A percentile compares a stretch with the other conserved stretches of the same genome.
Evolutionary conservation across 2,888 invertebrate species (phyloP).

Genomic region (Xiphydria camelus): DNA sequence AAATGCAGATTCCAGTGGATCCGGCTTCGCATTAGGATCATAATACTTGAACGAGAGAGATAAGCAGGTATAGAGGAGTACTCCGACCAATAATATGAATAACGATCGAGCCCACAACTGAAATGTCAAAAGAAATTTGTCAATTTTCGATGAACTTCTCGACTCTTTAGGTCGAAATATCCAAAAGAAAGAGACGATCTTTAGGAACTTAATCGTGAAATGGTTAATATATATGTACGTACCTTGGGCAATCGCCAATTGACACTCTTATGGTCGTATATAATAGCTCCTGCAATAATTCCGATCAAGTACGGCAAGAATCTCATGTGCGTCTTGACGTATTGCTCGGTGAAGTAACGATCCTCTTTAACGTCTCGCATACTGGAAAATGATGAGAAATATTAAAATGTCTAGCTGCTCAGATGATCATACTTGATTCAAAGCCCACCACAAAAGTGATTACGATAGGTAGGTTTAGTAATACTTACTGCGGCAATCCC

Average conservation of each 20-base stretch:
- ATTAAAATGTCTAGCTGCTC: too few species aligned
- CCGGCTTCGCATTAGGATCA: constrained; percentile 33
- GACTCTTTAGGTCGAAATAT: background rate
- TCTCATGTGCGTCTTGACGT: constrained; percentile 38
- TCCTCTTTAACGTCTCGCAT: constrained; percentile 25
- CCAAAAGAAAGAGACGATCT: background rate
- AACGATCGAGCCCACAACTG: constrained; percentile 32
- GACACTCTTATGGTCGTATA: constrained; percentile 31
- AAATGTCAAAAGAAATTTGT: constrained; percentile 3
- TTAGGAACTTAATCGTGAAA: background rate
- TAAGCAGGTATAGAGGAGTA: constrained; percentile 26
- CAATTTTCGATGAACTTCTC: background rate
- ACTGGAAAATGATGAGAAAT: constrained; percentile 20
- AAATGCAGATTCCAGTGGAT: constrained; percentile 32
- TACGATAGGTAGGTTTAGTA: too few species aligned
- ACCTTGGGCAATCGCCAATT: constrained; percentile 38
- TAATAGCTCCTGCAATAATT: constrained; percentile 34
- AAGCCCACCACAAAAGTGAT: too few species aligned
- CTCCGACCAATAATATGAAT: constrained; percentile 29
- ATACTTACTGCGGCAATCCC: constrained; percentile 37
- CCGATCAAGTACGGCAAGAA: constrained; percentile 36
- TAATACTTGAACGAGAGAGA: constrained; percentile 29
- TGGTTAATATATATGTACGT: constrained; percentile 5
- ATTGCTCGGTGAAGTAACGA: constrained; percentile 32
- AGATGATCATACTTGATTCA: too few species aligned